phyloP scores from a whole-genome alignment of 64 coral and sea anemone genomes.

The Catalaphyllia jardinei region DNA sequence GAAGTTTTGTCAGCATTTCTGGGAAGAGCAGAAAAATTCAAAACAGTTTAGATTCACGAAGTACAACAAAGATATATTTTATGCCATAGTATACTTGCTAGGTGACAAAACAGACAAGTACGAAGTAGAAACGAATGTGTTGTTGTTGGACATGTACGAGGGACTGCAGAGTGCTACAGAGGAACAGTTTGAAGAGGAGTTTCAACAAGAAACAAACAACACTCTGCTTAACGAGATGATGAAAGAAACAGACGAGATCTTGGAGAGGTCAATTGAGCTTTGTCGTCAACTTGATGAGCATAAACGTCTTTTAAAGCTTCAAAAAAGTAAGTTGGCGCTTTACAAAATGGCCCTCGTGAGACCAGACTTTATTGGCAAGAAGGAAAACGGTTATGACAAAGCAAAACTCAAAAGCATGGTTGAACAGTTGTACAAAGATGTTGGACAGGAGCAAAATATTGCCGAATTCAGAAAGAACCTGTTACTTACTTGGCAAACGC shows the following conservation, averaged over 20 bases:
- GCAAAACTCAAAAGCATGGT: not conserved
- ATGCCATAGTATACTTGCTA: not conserved
- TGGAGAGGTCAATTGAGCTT: not conserved
- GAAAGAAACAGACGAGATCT: not conserved
- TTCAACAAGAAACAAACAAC: not conserved
- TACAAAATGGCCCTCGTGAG: not conserved
- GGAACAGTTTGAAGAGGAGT: not conserved
- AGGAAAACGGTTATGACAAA: not conserved
- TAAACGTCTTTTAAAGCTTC: not conserved
- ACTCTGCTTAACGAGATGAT: not conserved
- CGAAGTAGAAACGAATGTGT: not conserved
- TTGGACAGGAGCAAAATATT: not conserved
- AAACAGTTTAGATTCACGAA: not conserved
- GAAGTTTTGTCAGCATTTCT: not conserved
- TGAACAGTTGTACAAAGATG: not conserved
- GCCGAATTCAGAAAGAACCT: not conserved
- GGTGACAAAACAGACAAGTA: not conserved
- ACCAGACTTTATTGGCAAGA: not conserved
- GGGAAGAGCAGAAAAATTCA: not conserved
- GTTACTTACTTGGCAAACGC: not conserved
- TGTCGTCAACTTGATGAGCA: not conserved
- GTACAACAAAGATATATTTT: not conserved
- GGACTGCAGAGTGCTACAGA: not conserved
- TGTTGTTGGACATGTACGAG: not conserved
- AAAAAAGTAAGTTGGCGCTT: not conserved